Evolutionary conservation across 2,797 vertebrate genomes (phyloP).

Genomic region (Myripristis murdjan): DNA sequence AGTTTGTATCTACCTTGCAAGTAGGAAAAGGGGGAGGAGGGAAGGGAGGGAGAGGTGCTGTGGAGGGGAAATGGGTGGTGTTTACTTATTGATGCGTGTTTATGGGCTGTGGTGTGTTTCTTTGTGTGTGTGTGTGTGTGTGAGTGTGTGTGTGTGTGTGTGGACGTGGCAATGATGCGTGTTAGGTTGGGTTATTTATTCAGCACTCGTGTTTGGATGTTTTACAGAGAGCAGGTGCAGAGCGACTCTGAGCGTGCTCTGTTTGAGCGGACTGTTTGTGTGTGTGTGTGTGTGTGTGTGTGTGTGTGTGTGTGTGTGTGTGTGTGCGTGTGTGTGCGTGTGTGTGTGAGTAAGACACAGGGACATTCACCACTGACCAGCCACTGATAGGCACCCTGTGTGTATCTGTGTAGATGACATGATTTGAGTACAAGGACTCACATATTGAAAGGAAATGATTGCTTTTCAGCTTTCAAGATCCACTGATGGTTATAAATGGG

Average conservation of each 20-base stretch:
- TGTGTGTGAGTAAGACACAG: conserved; percentile 61
- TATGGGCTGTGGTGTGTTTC: conserved; percentile 72
- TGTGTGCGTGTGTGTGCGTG: conserved; percentile 32
- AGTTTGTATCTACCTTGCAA: conserved; percentile 45
- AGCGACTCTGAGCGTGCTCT: conserved; percentile 78
- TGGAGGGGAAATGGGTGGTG: conserved; percentile 73
- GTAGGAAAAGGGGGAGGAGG: conserved; percentile 23
- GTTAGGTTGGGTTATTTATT: conserved; percentile 86
- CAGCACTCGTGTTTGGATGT: conserved; percentile 85
- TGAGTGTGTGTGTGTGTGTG: conserved; percentile 39
- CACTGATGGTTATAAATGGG: not conserved
- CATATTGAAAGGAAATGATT: conserved; percentile 40
- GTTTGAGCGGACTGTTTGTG: conserved; percentile 68
- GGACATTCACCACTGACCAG: conserved; percentile 77
- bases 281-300: conserved; percentile 47
- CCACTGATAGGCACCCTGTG: conserved; percentile 62
- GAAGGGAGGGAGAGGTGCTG: conserved; percentile 26
- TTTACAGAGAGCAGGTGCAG: conserved; percentile 88
- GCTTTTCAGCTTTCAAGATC: conserved; percentile 35
- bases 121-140: too few species aligned
- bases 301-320: conserved; percentile 43
- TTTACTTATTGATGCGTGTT: conserved; percentile 88
- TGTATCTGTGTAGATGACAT: conserved; percentile 56
- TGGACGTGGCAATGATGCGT: conserved; percentile 78
- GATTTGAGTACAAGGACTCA: conserved; percentile 35